Evolutionary conservation across 2,888 invertebrate species (phyloP), one percentile per base, ranked within the genome.

Genomic region (Harpagoxenus sublaevis): DNA sequence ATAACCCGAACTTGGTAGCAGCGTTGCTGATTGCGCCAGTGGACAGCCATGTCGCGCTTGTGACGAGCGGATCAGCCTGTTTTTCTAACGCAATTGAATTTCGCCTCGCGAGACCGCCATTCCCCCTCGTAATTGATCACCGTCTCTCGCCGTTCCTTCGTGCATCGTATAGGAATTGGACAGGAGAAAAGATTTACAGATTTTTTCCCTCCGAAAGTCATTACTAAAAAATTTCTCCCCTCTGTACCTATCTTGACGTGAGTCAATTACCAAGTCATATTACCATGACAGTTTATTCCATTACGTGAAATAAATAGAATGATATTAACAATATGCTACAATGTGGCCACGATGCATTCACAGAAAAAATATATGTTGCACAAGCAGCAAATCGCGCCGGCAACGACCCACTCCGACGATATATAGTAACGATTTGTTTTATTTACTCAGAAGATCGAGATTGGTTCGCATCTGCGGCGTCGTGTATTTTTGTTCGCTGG

Each of bases 71-170:
- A 91, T 91, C 91, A 87, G 90, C 89, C 88, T 92, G 92, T 92
- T 92, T 91, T 92, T 92, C 91, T 92, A 88, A 87, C 88, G 92
- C 89, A 90, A 92, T 91, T 91, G 90, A 92, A 92, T 92, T 92
- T 92, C 90, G 91, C 92, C 90, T 91, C 87, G 87, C 89, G 87
- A 87, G 87, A 51, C 88, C 89, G 82, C 82, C 89, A 81, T 91
- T 90, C 89, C 88, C 85, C 88, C 60, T 86, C 89, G 91, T 92
- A 92, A 92, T 92, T 91, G 92, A 92, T 91, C 89, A 89, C 89
- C 91, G 88, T 87, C 89, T 83, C 70, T 39, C 57, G 57, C 57
- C 71, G 48, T 81, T 81, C 73, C 12, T 39, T 71, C 71, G 31
- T 48, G 48, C 71, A 66, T 75, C 77, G 85, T 77, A 84, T 79